These are phyloP conservation scores for Sinopyrophorus schimmeli DNA, from an alignment of 2,888 invertebrate genomes.

Conservation along the genomic window DNA sequence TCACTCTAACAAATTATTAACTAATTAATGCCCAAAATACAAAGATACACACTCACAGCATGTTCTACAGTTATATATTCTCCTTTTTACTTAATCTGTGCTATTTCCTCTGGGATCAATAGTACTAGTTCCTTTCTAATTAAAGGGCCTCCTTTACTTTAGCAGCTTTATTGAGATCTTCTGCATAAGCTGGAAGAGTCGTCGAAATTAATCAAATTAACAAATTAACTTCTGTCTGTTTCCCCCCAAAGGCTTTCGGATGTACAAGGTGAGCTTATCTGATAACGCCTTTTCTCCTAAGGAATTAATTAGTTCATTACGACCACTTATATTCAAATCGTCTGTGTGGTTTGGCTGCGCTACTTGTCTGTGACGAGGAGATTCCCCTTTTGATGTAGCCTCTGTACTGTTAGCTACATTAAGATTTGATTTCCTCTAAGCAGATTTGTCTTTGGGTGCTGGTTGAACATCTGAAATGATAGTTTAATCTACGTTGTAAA, in stretches of 20 bases:
- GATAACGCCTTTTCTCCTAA: constrained; percentile 57
- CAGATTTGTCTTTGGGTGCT: constrained; percentile 73
- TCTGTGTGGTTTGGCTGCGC: constrained; percentile 29
- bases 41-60: too few relatives aligned
- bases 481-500: not conserved
- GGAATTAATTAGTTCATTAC: constrained; percentile 60
- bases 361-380: constrained; percentile 62
- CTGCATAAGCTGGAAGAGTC: too few relatives aligned
- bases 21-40: too few relatives aligned
- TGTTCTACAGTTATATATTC: too few relatives aligned
- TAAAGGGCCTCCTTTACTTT: too few relatives aligned
- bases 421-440: constrained; percentile 73
- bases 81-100: too few relatives aligned
- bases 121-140: too few relatives aligned
- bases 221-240: too few relatives aligned
- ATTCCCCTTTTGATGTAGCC: constrained; percentile 67
- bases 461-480: constrained; percentile 42
- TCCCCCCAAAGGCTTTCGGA: constrained; percentile 61
- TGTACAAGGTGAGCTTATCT: constrained; percentile 64
- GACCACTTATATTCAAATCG: constrained; percentile 55
- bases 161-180: too few relatives aligned
- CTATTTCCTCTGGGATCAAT: too few relatives aligned
- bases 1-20: too few relatives aligned
- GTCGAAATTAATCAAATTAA: too few relatives aligned
- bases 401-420: constrained; percentile 67